Conservation (phyloP, 2,888 invertebrate genomes). For the Agrilus mali region DNA sequence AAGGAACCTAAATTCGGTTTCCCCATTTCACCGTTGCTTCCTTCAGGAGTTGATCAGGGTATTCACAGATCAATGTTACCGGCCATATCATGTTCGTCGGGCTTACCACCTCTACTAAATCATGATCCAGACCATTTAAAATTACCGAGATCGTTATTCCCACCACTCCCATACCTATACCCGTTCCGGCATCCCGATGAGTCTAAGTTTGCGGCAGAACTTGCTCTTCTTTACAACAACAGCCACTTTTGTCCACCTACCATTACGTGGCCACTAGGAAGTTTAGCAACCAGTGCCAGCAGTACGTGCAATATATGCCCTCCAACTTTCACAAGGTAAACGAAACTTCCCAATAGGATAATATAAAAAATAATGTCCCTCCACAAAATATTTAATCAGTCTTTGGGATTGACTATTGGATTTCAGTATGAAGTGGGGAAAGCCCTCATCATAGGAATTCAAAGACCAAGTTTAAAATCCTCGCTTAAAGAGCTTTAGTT, state of each 20-base stretch:
- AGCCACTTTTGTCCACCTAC: conserved; percentile 41
- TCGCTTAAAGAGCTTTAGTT: no score
- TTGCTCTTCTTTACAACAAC: conserved; percentile 51
- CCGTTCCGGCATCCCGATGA: conserved; percentile 47
- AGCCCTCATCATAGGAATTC: no score
- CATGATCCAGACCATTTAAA: conserved; percentile 47
- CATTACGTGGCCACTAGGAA: conserved; percentile 29
- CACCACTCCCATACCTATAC: conserved; percentile 60
- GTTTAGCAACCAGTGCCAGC: conserved; percentile 17
- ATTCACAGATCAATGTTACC: conserved; percentile 39
- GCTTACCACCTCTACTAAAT: conserved; percentile 39
- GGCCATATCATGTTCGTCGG: conserved; percentile 34
- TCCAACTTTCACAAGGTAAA: conserved; percentile 25
- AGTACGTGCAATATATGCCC: conserved; percentile 31
- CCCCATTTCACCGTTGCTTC: conserved; percentile 50
- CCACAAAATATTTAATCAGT: no score
- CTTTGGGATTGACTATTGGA: no score
- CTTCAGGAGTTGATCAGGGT: conserved; percentile 32
- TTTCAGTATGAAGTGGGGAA: no score
- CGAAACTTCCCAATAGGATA: no score
- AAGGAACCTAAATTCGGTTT: conserved; percentile 66
- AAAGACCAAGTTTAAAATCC: no score
- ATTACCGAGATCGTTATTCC: conserved; percentile 53
- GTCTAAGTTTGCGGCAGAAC: conserved; percentile 52
- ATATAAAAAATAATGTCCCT: no score